These are phyloP conservation scores for Aphrocallistes beatrix DNA, from an alignment of 37 sponge, comb jelly and placozoan genomes.

Conservation along the genomic window DNA sequence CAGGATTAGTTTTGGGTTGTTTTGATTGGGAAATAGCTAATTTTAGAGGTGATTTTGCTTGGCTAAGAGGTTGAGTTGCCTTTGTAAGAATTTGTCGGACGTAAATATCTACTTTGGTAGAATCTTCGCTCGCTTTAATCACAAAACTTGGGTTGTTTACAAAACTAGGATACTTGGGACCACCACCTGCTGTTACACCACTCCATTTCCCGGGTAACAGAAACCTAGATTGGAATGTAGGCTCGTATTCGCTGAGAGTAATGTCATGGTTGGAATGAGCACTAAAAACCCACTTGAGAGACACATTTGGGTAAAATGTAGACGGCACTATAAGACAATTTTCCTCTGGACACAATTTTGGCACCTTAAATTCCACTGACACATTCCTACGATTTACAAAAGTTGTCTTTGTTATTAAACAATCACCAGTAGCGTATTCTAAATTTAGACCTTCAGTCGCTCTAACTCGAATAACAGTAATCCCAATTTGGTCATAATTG, in stretches of 20 bases:
- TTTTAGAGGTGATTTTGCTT: background rate
- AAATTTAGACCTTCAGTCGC: background rate
- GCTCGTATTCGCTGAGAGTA: background rate
- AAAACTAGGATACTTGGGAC: background rate
- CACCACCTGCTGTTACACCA: background rate
- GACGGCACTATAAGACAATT: background rate
- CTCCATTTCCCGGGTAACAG: constrained; percentile 6
- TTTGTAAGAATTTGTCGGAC: background rate
- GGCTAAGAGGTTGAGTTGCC: background rate
- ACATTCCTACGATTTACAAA: constrained; percentile 16
- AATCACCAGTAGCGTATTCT: background rate
- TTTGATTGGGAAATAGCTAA: background rate
- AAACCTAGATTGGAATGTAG: background rate
- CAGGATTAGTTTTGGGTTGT: background rate
- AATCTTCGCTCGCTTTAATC: background rate
- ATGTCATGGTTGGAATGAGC: background rate
- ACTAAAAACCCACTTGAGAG: background rate
- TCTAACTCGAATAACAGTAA: background rate
- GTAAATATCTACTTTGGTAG: background rate
- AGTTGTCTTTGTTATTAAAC: background rate
- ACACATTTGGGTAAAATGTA: background rate
- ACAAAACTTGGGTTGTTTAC: background rate
- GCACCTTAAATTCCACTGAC: constrained; percentile 6
- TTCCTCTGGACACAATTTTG: background rate
- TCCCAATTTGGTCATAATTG: constrained; percentile 8